phyloP scores from a whole-genome alignment of 2,888 invertebrate genomes.

The Erebia epiphron region DNA sequence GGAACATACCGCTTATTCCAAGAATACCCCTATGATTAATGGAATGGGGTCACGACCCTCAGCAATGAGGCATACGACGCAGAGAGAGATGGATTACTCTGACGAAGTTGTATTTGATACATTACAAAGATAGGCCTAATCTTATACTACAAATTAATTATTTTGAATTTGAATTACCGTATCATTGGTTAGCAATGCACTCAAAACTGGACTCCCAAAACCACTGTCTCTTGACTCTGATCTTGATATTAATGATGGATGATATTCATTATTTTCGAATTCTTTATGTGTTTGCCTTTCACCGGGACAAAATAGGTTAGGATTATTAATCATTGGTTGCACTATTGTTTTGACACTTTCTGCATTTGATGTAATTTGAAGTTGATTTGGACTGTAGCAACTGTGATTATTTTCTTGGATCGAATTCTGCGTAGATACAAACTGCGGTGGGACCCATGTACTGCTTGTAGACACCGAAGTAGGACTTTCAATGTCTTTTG shows the following conservation, averaged over 20 bases:
- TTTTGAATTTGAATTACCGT: slow-evolving; percentile 12
- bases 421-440: background rate
- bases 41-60: no score
- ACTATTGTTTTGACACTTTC: background rate
- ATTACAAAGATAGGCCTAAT: no score
- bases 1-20: no score
- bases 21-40: no score
- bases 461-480: background rate
- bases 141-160: no score
- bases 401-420: slow-evolving; percentile 2
- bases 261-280: background rate
- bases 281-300: background rate
- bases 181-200: slow-evolving; percentile 24
- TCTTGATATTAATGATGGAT: slow-evolving; percentile 29
- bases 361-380: background rate
- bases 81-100: no score
- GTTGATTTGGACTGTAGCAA: background rate
- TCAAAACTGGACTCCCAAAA: slow-evolving; percentile 47
- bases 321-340: background rate
- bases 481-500: background rate
- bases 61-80: no score
- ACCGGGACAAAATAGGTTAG: background rate
- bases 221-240: slow-evolving; percentile 54
- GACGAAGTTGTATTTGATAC: no score
- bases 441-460: background rate